Percentiles rank a stretch among this genome's conserved stretches.
Conservation (phyloP, 2,113 vertebrate species). For the Silurus meridionalis region DNA sequence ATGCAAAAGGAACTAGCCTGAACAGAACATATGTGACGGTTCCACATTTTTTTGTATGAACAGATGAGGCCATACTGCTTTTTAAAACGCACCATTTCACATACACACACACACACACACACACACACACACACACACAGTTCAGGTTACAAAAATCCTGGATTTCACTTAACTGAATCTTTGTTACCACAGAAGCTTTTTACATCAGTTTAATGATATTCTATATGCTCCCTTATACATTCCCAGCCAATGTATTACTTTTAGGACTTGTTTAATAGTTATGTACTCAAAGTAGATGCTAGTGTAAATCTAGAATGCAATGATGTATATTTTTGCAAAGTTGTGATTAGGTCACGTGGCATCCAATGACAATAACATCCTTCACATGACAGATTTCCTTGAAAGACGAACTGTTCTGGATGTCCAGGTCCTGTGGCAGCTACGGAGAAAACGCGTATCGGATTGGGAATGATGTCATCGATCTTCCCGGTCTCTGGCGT, state of each 20-base stretch:
- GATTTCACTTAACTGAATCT: conserved; percentile 8
- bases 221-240: background rate
- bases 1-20: background rate
- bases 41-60: background rate
- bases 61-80: background rate
- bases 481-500: background rate
- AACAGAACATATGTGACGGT: background rate
- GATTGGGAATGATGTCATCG: conserved; percentile 7
- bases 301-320: background rate
- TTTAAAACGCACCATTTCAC: no score
- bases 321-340: background rate
- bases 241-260: background rate
- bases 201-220: background rate
- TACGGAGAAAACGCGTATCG: background rate
- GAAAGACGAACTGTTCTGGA: conserved; percentile 7
- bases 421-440: background rate
- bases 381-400: background rate
- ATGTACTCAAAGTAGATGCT: background rate
- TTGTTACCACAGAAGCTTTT: conserved; percentile 7
- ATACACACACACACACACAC: background rate
- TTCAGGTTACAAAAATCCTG: conserved; percentile 14
- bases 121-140: background rate
- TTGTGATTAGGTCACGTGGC: no score
- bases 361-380: background rate
- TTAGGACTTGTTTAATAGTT: background rate